Evolutionary conservation across 1,140 invertebrate genomes (phyloP), one percentile per base, ranked within the genome.

Genomic region (Lepidurus couesii): DNA sequence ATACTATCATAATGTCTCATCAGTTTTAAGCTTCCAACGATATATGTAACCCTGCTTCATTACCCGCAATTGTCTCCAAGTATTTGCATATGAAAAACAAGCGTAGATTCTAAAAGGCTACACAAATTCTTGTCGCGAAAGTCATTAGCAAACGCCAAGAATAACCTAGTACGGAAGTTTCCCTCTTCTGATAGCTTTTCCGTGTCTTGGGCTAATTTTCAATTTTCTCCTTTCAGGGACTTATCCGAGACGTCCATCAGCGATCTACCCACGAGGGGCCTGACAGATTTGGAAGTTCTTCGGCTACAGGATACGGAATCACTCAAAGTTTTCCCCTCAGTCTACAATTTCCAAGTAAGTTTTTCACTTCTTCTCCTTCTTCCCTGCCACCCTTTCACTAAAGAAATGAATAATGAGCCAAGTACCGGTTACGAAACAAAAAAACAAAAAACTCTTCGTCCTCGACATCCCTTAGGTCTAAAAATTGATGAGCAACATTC

Each of bases 301-400:
- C 87, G 88, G 65, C 87, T 96, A 80, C 87, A 90, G 82, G 88
- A 91, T 78, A 93, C 92, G 0, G 88, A 88, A 13, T 88, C 90
- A 0, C 84, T 96, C 76, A 92, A 91, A 83, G 89, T 90, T 74
- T 92, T 96, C 83, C 94, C 94, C 2, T 93, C 93, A 21, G 91
- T 96, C 77, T 91, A 93, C 82, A 89, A 92, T 82, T 92, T 95
- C 82, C 85, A 87, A 84, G 91, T 91, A 84, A 86, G 84, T 83
- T 13, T 8, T 73, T 44, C 44, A 65, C 26, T 44, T 9, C 13
- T 34, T 26, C 42, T 8, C 9, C 53, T 13, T 13, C 21, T 65
- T 0, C 47, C 9, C 53, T 65, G 53, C 21, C 53, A 65, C 16
- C 7, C 21, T 65, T 65, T 21, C 21, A 16, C 53, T 21, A 13